Evolutionary conservation across 2,113 vertebrate genomes (phyloP), one percentile per base, ranked within the genome.

Genomic region (Chionomys nivalis): DNA sequence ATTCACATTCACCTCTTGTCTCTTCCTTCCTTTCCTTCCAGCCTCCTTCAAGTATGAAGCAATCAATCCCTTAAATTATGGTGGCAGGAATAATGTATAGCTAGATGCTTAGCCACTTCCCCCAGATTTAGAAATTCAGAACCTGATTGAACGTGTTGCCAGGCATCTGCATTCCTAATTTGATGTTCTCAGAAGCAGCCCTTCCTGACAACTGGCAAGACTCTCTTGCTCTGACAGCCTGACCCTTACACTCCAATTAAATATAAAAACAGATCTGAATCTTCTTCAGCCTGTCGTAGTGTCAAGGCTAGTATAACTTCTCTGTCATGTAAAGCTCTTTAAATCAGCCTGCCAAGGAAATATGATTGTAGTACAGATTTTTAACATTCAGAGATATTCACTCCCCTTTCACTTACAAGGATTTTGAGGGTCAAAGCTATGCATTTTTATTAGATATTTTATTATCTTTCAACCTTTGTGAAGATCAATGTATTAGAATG

Each of bases 391-490:
- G 96, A 98, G 98, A 96, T 95, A 97, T 94, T 96, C 92, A 89
- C 91, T 97, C 31, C 68, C 39, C 12, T 98, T 98, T 98, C 89
- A 94, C 82, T 98, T 87, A 63, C 0, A 10, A 77, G 92, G 94
- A 97, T 98, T 97, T 97, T 96, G 76, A 97, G 97, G 93, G 96
- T 97, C 96, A 98, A 97, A 98, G 87, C 76, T 97, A 94, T 98
- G 96, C 87, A 93, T 98, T 98, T 98, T 98, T 97, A 97, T 98
- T 89, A 97, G 94, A 76, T 73, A 93, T 95, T 73, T 96, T 97
- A 83, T 77, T 85, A 87, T 97, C 87, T 98, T 97, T 96, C 91
- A 97, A 96, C 63, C 75, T 95, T 87, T 97, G 77, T 95, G 87
- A 97, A 96, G 96, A 97, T 97, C 89, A 92, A 0, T 96, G 89